phyloP scores from a whole-genome alignment of 2,113 vertebrate species.

The Rhinoderma darwinii region DNA sequence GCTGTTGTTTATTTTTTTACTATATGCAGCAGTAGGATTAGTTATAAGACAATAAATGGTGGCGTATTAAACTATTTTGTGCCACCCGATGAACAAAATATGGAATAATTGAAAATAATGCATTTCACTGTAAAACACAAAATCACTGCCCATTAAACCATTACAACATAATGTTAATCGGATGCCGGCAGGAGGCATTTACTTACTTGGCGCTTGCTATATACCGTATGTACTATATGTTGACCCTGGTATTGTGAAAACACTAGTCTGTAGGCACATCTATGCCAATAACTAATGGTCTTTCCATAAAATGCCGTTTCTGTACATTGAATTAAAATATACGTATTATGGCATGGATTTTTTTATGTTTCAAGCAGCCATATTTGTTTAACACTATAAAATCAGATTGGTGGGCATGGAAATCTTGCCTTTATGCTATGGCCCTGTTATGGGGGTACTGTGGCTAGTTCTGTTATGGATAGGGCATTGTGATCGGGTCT shows the following conservation, averaged over 20 bases:
- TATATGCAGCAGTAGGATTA: too few relatives aligned
- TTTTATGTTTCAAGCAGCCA: neutral
- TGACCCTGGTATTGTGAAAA: neutral
- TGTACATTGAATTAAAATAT: neutral
- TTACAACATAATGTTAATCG: neutral
- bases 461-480: too few relatives aligned
- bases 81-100: too few relatives aligned
- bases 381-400: neutral
- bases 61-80: too few relatives aligned
- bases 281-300: neutral
- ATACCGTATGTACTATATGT: neutral
- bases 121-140: too few relatives aligned
- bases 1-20: too few relatives aligned
- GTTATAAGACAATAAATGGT: too few relatives aligned
- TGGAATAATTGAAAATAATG: too few relatives aligned
- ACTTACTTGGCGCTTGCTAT: neutral
- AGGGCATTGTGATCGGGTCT: too few relatives aligned
- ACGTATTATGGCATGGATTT: too few relatives aligned
- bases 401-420: neutral
- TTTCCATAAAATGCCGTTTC: neutral
- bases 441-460: too few relatives aligned
- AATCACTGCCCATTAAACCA: too few relatives aligned
- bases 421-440: neutral
- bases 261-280: neutral
- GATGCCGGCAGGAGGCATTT: neutral